Percentiles rank a stretch among this genome's conserved stretches.
Conservation (phyloP, 2,797 vertebrate genomes). For the Ptychobarbus kaznakovi region DNA sequence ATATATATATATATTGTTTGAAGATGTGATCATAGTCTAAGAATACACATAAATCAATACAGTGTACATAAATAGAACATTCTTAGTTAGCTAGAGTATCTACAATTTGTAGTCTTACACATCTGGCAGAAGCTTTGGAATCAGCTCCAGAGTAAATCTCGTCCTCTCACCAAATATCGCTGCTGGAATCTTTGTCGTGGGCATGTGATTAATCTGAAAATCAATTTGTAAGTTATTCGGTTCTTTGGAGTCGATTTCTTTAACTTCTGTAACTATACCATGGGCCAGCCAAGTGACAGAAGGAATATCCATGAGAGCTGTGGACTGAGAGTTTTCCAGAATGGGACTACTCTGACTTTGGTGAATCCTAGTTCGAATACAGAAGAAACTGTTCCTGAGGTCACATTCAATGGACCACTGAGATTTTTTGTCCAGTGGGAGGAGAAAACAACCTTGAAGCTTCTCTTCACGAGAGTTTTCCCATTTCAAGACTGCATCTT, state of each 20-base stretch:
- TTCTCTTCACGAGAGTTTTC: slow-evolving; percentile 18
- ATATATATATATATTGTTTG: neutral
- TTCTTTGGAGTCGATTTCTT: neutral
- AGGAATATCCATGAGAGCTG: too few relatives aligned
- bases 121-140: slow-evolving; percentile 83
- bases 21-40: neutral
- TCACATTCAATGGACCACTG: slow-evolving; percentile 71
- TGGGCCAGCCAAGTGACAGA: slow-evolving; percentile 82
- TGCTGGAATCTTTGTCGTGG: slow-evolving; percentile 73
- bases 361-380: slow-evolving; percentile 76
- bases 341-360: slow-evolving; percentile 1
- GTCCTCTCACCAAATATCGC: slow-evolving; percentile 62
- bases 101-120: slow-evolving; percentile 70
- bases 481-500: slow-evolving; percentile 74
- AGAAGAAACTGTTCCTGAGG: slow-evolving; percentile 77
- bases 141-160: slow-evolving; percentile 78
- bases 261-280: slow-evolving; percentile 65
- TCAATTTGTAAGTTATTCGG: slow-evolving; percentile 51
- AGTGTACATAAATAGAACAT: neutral
- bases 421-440: slow-evolving; percentile 63
- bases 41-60: neutral
- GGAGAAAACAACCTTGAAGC: slow-evolving; percentile 73
- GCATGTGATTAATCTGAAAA: slow-evolving; percentile 75
- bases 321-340: too few relatives aligned
- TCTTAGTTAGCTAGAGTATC: neutral